Conservation (phyloP, 2,113 vertebrate genomes). For the Tympanuchus pallidicinctus region DNA sequence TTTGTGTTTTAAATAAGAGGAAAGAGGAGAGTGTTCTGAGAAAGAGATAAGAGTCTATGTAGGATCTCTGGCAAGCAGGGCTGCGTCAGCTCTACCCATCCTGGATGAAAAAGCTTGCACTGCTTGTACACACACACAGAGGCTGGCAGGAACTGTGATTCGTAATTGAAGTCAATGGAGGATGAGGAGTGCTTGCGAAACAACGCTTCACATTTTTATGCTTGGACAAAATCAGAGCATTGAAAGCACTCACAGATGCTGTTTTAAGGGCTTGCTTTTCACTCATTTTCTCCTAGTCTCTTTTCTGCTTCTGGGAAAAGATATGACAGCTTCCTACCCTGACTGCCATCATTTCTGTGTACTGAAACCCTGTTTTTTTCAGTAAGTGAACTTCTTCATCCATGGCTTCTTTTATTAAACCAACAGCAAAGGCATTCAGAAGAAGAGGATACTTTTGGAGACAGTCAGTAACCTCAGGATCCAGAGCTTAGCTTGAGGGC, state of each 20-base stretch:
- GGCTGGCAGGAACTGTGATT: neutral
- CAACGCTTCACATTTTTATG: constrained; percentile 21
- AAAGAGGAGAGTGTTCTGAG: neutral
- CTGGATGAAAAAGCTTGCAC: neutral
- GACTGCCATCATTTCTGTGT: neutral
- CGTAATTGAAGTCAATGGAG: constrained; percentile 8
- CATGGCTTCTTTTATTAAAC: neutral
- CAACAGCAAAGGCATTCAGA: neutral
- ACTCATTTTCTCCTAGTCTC: neutral
- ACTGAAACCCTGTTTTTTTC: neutral
- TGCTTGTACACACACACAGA: neutral
- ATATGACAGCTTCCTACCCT: neutral
- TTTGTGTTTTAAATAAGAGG: neutral
- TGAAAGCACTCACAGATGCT: neutral
- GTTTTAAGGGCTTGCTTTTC: constrained; percentile 3
- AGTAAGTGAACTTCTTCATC: neutral
- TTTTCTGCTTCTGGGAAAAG: constrained; percentile 23
- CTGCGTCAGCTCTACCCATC: neutral
- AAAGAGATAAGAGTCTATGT: neutral
- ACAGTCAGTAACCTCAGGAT: neutral
- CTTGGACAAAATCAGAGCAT: constrained; percentile 14
- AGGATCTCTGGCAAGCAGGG: neutral
- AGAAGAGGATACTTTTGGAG: neutral
- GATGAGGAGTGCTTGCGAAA: constrained; percentile 17
- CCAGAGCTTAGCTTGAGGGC: neutral